Evolutionary conservation across 2,888 invertebrate species (phyloP).

Genomic region (Epicampocera succincta): DNA sequence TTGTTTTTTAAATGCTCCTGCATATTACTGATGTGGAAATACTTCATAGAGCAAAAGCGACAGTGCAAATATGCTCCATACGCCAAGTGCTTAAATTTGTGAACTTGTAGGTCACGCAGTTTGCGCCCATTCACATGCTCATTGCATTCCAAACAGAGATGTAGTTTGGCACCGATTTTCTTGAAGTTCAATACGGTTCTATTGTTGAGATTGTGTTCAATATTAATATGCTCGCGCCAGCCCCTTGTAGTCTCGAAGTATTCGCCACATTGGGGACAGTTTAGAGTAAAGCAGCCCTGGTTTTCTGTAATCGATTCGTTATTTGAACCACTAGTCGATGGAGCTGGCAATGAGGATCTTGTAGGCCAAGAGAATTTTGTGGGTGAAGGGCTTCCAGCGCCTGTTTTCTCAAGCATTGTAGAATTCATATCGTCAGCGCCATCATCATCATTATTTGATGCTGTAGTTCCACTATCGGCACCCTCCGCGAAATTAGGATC

Average conservation of each 20-base stretch:
- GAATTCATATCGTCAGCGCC: constrained; percentile 20
- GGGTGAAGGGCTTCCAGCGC: constrained; percentile 19
- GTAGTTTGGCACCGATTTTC: constrained; percentile 72
- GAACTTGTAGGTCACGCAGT: constrained; percentile 74
- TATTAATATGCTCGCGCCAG: constrained; percentile 78
- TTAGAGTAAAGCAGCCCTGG: constrained; percentile 68
- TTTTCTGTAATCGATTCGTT: constrained; percentile 52
- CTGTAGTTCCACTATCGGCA: constrained; percentile 9
- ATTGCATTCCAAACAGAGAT: constrained; percentile 75
- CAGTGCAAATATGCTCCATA: constrained; percentile 76
- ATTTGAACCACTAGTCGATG: constrained; percentile 14
- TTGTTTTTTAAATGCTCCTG: constrained; percentile 75
- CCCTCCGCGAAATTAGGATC: neutral
- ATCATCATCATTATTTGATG: constrained; percentile 22
- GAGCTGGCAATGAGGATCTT: constrained; percentile 59
- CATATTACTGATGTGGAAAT: constrained; percentile 74
- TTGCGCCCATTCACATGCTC: constrained; percentile 75
- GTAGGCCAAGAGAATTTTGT: constrained; percentile 65
- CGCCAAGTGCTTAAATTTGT: constrained; percentile 77
- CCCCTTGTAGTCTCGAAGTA: constrained; percentile 73
- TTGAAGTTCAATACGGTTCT: constrained; percentile 74
- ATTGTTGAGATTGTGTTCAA: constrained; percentile 73
- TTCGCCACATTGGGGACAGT: constrained; percentile 77
- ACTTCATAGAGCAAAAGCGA: constrained; percentile 73
- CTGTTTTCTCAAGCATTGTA: constrained; percentile 6